These are phyloP conservation scores for Phengaris arion DNA, from an alignment of 2,888 invertebrate genomes.

Conservation along the genomic window DNA sequence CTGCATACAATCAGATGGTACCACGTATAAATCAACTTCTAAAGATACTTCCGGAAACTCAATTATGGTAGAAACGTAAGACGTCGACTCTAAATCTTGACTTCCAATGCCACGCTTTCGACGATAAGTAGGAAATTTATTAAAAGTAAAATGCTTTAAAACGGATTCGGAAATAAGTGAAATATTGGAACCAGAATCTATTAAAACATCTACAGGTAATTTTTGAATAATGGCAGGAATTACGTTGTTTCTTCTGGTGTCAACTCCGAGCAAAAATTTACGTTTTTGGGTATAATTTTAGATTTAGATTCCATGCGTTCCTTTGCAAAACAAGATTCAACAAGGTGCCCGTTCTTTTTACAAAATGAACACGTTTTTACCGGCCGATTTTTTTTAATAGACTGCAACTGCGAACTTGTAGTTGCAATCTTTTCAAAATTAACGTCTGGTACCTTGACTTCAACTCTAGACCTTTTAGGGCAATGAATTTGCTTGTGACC, in stretches of 20 bases:
- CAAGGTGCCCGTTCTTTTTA: no score
- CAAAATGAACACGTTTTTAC: no score
- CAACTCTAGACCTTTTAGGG: no score
- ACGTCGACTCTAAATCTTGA: constrained; percentile 37
- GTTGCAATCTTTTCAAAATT: no score
- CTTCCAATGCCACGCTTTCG: no score
- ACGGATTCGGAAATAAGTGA: constrained; percentile 38
- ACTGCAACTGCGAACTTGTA: no score
- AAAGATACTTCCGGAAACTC: constrained; percentile 39
- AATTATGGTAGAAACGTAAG: constrained; percentile 34
- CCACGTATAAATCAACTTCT: constrained; percentile 33
- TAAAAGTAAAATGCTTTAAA: constrained; percentile 35
- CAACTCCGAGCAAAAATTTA: constrained; percentile 36
- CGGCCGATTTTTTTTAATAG: no score
- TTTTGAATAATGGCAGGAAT: constrained; percentile 38
- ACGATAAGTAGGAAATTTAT: constrained; percentile 32
- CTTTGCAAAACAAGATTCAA: no score
- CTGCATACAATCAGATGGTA: neutral
- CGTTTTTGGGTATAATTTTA: no score
- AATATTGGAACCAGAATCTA: constrained; percentile 37
- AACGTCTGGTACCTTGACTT: no score
- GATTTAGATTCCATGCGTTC: no score
- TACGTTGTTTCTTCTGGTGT: constrained; percentile 32
- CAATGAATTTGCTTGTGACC: no score
- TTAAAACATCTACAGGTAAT: constrained; percentile 40